Evolutionary conservation across 2,113 vertebrate genomes (phyloP), one percentile per base, ranked within the genome.

Genomic region (Gopherus flavomarginatus): DNA sequence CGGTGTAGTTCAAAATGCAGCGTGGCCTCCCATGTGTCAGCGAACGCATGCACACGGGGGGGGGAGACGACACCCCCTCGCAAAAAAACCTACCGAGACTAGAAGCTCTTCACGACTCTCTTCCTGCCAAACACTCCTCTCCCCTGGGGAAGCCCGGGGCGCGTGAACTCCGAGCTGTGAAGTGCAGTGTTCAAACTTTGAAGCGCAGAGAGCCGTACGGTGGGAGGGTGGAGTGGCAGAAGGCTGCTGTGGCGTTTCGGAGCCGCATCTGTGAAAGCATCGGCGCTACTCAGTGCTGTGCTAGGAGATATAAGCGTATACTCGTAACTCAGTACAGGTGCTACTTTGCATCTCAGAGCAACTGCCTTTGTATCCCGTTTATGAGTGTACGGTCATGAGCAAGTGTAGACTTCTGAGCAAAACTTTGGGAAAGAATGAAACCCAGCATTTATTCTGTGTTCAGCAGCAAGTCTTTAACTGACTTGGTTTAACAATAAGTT

Each of bases 41-140:
- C 31, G 57, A 14, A 27, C 56, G 56, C 56, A 4, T 57, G 27
- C 56, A 57, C 56, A 9, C 11, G 31, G 47, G 10, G 3, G 47
- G 47, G 3, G 14, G 7, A 4, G 29, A 19, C 65, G 5, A 1
- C 17, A 2, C 3, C 17, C 9, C 2, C 35, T 31, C 11, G 19
- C 31, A 69, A 17, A 8, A 4, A 72, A 38, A 22, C 35, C 11
- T 22, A n/a, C 35, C 19, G 9, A 21, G n/a, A 11, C 59, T 16
- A 62, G 29, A 38, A 22, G n/a, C n/a, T 72, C 65, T 69, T 69
- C 29, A 4, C 65, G 19, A n/a, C 65, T 10, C 35, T 8, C 17
- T n/a, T 19, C 17, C 62, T 69, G 8, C 62, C 62, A 69, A 69
- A n/a, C 35, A n/a, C 62, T 9, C 31, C 62, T 17, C 65, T 16